A percentile compares a stretch with the other conserved stretches of the same genome.
Conservation (phyloP, 2,113 vertebrate genomes). For the Microtus pennsylvanicus region DNA sequence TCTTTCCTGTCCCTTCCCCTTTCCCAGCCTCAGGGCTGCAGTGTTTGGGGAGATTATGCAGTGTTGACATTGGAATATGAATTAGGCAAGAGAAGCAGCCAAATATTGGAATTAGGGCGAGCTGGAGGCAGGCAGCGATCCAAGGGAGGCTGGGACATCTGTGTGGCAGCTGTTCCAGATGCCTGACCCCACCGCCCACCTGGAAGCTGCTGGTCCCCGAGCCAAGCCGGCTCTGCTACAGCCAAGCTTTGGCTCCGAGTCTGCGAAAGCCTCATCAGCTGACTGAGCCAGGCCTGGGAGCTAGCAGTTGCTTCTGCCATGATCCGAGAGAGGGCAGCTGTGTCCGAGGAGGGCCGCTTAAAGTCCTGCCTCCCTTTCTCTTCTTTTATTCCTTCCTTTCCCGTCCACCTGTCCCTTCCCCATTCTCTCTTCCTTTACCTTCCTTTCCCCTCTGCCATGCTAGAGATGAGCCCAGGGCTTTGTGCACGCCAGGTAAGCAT, state of each 20-base stretch:
- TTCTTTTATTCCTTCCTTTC: background rate
- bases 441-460: background rate
- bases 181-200: conserved; percentile 64
- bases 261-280: background rate
- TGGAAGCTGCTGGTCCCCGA: background rate
- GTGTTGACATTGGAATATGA: conserved; percentile 79
- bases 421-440: background rate
- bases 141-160: conserved; percentile 57
- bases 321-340: background rate
- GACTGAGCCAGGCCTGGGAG: background rate
- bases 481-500: background rate
- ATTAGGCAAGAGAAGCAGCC: conserved; percentile 55
- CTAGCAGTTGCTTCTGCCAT: background rate
- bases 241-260: background rate
- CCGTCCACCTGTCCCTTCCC: background rate
- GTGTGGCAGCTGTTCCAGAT: conserved; percentile 60
- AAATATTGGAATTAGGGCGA: conserved; percentile 74
- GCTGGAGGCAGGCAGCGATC: conserved; percentile 71
- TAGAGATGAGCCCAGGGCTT: background rate
- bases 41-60: conserved; percentile 75
- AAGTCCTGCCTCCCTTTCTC: background rate
- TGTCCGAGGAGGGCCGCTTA: background rate
- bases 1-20: background rate
- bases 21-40: conserved; percentile 46
- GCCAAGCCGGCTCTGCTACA: background rate